phyloP scores from a whole-genome alignment of 2,113 vertebrate genomes.

The Nothoprocta perdicaria region DNA sequence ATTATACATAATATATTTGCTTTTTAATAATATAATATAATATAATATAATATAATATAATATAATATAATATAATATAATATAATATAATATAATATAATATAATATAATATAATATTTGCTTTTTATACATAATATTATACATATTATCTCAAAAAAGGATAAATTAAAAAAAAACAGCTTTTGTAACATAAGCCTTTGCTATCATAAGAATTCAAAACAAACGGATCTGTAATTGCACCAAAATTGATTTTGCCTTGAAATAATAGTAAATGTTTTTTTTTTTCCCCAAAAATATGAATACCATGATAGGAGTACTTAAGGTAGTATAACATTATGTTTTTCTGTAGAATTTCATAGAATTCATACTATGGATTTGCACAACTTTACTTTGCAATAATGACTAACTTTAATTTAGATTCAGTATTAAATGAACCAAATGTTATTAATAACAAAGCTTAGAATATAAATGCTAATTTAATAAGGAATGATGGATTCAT shows the following conservation, averaged over 20 bases:
- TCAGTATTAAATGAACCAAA: conserved; percentile 8
- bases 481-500: conserved; percentile 23
- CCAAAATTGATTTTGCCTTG: background rate
- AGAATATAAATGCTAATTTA: conserved; percentile 44
- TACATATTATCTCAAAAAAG: background rate
- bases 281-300: background rate
- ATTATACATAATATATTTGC: background rate
- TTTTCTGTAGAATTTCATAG: background rate
- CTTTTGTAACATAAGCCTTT: background rate
- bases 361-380: background rate
- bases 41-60: no score
- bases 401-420: conserved; percentile 34
- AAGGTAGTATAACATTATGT: background rate
- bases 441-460: background rate
- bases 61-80: no score
- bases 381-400: conserved; percentile 19
- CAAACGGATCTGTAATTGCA: background rate
- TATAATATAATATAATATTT: no score
- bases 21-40: no score
- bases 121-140: no score
- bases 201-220: background rate
- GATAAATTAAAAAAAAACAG: background rate
- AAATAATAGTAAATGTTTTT: background rate
- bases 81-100: no score
- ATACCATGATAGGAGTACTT: background rate